phyloP scores from a whole-genome alignment of 2,888 invertebrate genomes.

The Diloba caeruleocephala region DNA sequence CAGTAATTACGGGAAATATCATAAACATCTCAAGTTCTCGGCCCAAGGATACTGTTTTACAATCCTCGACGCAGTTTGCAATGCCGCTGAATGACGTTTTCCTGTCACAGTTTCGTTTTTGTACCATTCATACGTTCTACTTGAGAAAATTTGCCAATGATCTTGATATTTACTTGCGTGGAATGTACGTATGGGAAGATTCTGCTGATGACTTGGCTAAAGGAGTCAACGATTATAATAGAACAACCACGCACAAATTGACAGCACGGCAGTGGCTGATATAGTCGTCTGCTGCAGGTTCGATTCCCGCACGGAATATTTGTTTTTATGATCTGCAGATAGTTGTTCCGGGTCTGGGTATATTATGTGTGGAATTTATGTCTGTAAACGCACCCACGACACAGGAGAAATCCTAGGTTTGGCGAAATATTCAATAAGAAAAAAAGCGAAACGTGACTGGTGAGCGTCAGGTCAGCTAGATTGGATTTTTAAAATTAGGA shows the following conservation, averaged over 20 bases:
- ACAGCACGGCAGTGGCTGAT: conserved; percentile 5
- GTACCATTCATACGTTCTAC: conserved; percentile 51
- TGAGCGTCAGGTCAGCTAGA: too few species aligned
- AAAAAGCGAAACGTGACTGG: too few species aligned
- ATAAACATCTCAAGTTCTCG: conserved; percentile 68
- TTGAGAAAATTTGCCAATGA: conserved; percentile 47
- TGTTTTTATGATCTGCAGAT: too few species aligned
- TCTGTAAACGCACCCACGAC: too few species aligned
- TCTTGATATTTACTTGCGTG: conserved; percentile 42
- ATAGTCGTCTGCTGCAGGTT: conserved; percentile 2
- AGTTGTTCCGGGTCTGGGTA: too few species aligned
- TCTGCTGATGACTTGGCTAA: conserved; percentile 30
- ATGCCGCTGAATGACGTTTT: conserved; percentile 71
- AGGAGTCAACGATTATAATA: conserved; percentile 33
- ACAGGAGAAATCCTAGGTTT: too few species aligned
- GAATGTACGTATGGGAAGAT: conserved; percentile 44
- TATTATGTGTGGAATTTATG: too few species aligned
- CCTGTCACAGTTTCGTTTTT: conserved; percentile 72
- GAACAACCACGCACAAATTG: conserved; percentile 5
- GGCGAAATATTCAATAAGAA: too few species aligned
- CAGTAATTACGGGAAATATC: conserved; percentile 84
- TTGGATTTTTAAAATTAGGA: too few species aligned
- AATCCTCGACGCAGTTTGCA: conserved; percentile 59
- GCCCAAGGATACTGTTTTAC: conserved; percentile 73
- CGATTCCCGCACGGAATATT: too few species aligned